A percentile compares a stretch with the other conserved stretches of the same genome.
Conservation (phyloP, 2,797 vertebrate genomes). For the Discoglossus pictus region DNA sequence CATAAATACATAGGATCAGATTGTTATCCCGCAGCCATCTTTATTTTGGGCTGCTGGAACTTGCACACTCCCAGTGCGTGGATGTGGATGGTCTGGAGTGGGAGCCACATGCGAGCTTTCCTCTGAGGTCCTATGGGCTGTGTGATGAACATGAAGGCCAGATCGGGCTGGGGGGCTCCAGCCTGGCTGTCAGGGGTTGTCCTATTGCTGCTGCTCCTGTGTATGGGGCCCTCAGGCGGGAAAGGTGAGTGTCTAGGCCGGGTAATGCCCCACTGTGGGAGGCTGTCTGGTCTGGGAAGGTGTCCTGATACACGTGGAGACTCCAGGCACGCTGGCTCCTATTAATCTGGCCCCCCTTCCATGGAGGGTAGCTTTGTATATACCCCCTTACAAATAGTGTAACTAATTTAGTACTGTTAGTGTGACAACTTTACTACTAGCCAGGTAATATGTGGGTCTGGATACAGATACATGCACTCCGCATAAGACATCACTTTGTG, state of each 20-base stretch:
- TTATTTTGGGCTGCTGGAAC: conserved; percentile 14
- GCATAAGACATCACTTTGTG: too few relatives aligned
- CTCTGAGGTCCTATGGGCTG: conserved; percentile 1
- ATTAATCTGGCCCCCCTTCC: too few relatives aligned
- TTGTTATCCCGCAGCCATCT: conserved; percentile 42
- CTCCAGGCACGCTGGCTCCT: too few relatives aligned
- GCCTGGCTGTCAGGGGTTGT: conserved; percentile 34
- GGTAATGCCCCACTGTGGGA: neutral
- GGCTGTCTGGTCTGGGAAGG: neutral
- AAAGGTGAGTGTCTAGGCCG: conserved; percentile 41
- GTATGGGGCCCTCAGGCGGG: conserved; percentile 30
- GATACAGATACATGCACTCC: too few relatives aligned
- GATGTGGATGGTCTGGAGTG: conserved; percentile 31
- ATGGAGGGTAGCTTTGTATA: too few relatives aligned
- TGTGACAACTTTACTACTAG: too few relatives aligned
- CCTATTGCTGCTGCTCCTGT: conserved; percentile 21
- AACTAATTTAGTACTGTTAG: too few relatives aligned
- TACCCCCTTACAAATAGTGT: too few relatives aligned
- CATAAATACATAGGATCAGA: neutral
- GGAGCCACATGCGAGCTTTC: neutral
- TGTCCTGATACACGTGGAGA: conserved; percentile 14
- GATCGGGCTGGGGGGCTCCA: conserved; percentile 18
- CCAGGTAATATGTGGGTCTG: too few relatives aligned
- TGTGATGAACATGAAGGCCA: conserved; percentile 39
- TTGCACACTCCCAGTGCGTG: conserved; percentile 14